These are phyloP conservation scores for Nesidiocoris tenuis DNA, from an alignment of 2,888 invertebrate species.

Conservation along the genomic window DNA sequence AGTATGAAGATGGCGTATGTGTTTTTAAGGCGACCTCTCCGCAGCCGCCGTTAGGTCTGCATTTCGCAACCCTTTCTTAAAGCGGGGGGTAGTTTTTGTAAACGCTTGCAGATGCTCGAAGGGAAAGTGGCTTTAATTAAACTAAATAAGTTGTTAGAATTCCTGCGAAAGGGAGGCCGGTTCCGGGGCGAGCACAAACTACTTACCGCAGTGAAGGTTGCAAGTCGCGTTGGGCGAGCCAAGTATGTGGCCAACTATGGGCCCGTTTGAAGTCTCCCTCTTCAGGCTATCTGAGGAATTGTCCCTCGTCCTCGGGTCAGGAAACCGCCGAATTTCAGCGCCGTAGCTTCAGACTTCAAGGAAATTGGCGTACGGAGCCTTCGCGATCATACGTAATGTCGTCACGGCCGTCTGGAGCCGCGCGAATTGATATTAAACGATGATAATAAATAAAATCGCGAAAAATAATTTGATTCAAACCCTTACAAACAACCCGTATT, in stretches of 20 bases:
- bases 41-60: not conserved
- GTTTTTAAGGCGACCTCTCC: conserved; percentile 5
- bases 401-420: no score
- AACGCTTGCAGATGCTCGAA: not conserved
- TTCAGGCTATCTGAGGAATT: conserved; percentile 34
- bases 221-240: not conserved
- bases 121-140: conserved; percentile 39
- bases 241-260: conserved; percentile 42
- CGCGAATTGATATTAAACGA: no score
- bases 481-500: no score
- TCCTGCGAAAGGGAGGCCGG: conserved; percentile 31
- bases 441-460: no score
- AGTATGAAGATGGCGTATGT: conserved; percentile 32
- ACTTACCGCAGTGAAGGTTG: not conserved
- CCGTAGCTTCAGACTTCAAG: no score
- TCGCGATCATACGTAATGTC: no score
- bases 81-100: not conserved
- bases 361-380: no score
- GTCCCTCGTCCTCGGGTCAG: conserved; percentile 7
- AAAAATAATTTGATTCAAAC: no score
- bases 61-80: not conserved
- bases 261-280: conserved; percentile 34
- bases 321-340: not conserved
- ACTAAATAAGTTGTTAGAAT: conserved; percentile 46
- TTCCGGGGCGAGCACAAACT: not conserved